Evolutionary conservation across 2,888 invertebrate genomes (phyloP).

Genomic region (Mythimna impura): DNA sequence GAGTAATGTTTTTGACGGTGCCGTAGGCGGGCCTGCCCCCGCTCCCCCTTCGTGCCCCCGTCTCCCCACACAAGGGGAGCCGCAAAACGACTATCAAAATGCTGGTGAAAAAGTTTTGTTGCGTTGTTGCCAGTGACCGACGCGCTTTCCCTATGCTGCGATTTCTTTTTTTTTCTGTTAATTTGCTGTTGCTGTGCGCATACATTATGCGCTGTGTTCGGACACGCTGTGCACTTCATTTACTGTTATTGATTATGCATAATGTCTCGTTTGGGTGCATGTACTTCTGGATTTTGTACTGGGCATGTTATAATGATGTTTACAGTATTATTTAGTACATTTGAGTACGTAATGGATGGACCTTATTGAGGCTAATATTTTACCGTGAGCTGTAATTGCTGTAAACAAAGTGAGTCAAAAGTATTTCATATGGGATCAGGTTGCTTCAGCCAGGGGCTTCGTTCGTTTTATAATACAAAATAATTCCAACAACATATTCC

Average conservation of each 20-base stretch:
- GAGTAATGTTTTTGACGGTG: constrained; percentile 91
- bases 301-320: not conserved
- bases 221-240: constrained; percentile 51
- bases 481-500: too few species aligned
- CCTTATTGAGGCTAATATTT: not conserved
- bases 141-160: constrained; percentile 75
- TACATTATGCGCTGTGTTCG: constrained; percentile 32
- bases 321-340: not conserved
- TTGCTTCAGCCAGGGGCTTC: too few species aligned
- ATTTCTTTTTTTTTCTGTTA: constrained; percentile 72
- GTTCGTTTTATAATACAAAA: too few species aligned
- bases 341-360: not conserved
- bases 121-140: constrained; percentile 83
- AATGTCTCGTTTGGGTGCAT: constrained; percentile 16
- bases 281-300: constrained; percentile 19
- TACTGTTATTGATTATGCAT: constrained; percentile 67
- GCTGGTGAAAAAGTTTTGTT: constrained; percentile 84
- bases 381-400: too few species aligned
- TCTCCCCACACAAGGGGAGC: constrained; percentile 71
- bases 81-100: constrained; percentile 90
- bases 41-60: constrained; percentile 58
- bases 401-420: too few species aligned
- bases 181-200: constrained; percentile 63
- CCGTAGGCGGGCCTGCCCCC: constrained; percentile 76
- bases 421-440: too few species aligned